Base-by-base conservation (phyloP, 2,888 invertebrate genomes). In the Caenorhabditis sp. region DNA sequence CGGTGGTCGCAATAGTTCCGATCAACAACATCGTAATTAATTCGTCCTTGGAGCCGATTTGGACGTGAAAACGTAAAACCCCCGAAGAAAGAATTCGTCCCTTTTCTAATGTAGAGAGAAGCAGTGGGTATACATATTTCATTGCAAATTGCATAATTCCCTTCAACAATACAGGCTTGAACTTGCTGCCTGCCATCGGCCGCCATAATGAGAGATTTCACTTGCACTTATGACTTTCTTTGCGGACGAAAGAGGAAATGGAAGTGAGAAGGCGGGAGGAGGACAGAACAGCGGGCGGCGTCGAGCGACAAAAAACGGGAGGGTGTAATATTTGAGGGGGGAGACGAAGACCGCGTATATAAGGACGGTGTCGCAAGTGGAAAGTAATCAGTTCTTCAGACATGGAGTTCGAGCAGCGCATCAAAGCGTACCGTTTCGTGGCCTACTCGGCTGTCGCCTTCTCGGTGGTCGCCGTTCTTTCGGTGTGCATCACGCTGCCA, bases 401-500 rank as follows among this genome's bases (percentile, higher is more conserved):
- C 58, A 80, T 82, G 79, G 80, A 79, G 56, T 68, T 82, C 61
- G 80, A 82, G 46, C 72, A 71, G 35, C 73, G 80, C 20, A 76
- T 82, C 66, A 79, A 82, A 77, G 81, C 81, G 26, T 82, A 82
- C 62, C 76, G 82, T 39, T 82, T 82, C 41, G 82, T 82, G 41
- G 80, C 82, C 73, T 82, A 82, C 48, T 82, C 82, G 68, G 82
- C 82, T 26, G 82, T 82, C 50, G 76, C 80, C 39, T 82, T 82
- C 70, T 82, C 82, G 35, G 82, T 82, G 35, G 82, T 82, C 26
- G 82, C 82, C 55, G 82, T 82, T 55, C 68, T 82, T 20, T 71
- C 78, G 35, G 79, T 79, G 26, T 79, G 79, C 55, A 71, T 81
- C 63, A 79, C 81, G 32, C 79, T 81, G 27, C 81, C 81, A 41